Conservation (phyloP, 2,888 invertebrate species). For the Drosophila flavopinicola region DNA sequence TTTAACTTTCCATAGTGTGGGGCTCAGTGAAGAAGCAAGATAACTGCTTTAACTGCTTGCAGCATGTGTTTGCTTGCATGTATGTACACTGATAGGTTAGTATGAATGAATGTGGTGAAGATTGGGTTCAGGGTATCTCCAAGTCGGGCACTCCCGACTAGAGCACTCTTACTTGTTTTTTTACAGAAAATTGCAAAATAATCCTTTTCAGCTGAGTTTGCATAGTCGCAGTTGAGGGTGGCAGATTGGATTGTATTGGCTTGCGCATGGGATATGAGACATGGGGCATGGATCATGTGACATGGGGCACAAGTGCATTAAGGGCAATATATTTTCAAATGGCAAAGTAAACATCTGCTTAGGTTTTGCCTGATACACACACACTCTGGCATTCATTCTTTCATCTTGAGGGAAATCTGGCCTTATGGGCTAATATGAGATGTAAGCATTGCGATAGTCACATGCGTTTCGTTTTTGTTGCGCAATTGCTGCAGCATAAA, state of each 20-base stretch:
- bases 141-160: too few relatives aligned
- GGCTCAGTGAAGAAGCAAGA: too few relatives aligned
- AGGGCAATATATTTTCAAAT: conserved; percentile 49
- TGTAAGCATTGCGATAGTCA: conserved; percentile 19
- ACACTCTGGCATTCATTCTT: background rate
- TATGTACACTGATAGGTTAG: too few relatives aligned
- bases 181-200: conserved; percentile 11
- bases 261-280: too few relatives aligned
- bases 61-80: too few relatives aligned
- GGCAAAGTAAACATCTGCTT: conserved; percentile 20
- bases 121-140: too few relatives aligned
- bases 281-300: too few relatives aligned
- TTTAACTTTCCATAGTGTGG: too few relatives aligned
- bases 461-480: conserved; percentile 22
- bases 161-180: too few relatives aligned
- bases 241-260: too few relatives aligned
- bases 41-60: too few relatives aligned
- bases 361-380: conserved; percentile 16
- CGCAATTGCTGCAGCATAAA: background rate
- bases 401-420: conserved; percentile 3
- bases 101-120: too few relatives aligned
- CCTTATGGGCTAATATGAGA: conserved; percentile 19
- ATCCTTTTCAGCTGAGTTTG: background rate
- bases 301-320: background rate
- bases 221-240: background rate